Percentiles rank a stretch among this genome's conserved stretches.
Evolutionary conservation across 2,888 invertebrate species (phyloP).

Genomic region (Pegoplata infirma): DNA sequence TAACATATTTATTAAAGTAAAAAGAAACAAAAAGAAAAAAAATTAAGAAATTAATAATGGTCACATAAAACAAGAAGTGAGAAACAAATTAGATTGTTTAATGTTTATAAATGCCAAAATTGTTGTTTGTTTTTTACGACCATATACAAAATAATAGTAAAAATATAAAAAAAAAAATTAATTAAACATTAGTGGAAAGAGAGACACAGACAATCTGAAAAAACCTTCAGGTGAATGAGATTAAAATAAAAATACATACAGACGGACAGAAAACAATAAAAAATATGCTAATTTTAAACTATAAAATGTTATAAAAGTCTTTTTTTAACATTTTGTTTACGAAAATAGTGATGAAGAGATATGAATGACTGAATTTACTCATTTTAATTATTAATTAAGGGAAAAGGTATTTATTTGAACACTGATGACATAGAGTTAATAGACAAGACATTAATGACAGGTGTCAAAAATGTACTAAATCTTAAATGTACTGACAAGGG

Average conservation of each 20-base stretch:
- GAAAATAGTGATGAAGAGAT: conserved; percentile 18
- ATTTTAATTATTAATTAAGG: neutral
- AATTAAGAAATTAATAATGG: neutral
- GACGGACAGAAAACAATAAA: conserved; percentile 4
- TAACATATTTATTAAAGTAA: neutral
- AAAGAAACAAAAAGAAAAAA: no score
- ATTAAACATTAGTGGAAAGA: neutral
- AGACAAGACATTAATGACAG: no score
- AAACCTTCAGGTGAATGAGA: neutral
- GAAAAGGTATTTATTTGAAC: neutral
- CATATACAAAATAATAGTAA: neutral
- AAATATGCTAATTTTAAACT: conserved; percentile 14
- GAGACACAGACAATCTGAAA: neutral
- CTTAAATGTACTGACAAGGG: no score
- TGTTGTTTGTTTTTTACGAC: neutral
- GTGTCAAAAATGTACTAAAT: no score
- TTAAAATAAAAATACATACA: neutral
- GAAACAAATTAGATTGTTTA: neutral
- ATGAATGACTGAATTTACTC: neutral
- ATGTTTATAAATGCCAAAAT: neutral
- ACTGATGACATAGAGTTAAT: no score
- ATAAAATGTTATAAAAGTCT: conserved; percentile 11
- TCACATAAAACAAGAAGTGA: neutral
- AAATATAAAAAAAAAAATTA: neutral
- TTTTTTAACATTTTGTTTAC: conserved; percentile 6